Evolutionary conservation across 2,113 vertebrate genomes (phyloP).

Genomic region (Percopsis transmontana): DNA sequence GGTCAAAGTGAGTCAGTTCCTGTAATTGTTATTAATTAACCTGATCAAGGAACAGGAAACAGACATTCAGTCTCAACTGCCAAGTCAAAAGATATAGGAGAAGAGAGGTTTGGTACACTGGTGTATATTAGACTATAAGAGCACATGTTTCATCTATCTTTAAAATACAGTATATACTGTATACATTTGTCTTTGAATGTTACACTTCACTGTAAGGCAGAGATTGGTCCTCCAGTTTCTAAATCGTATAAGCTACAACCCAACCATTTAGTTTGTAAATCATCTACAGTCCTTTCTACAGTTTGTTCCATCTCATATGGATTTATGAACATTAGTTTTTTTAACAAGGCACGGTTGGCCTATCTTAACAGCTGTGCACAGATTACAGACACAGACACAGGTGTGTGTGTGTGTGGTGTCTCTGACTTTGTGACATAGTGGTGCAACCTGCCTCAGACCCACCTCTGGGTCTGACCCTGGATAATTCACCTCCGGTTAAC

Average conservation of each 20-base stretch:
- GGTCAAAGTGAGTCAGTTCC: constrained; percentile 6
- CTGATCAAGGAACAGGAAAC: constrained; percentile 46
- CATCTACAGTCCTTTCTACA: background rate
- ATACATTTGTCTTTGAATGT: background rate
- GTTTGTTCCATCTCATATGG: background rate
- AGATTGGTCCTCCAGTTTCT: too few relatives aligned
- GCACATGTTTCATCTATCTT: background rate
- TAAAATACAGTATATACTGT: background rate
- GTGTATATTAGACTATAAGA: constrained; percentile 10
- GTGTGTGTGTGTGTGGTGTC: constrained; percentile 46
- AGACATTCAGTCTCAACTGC: constrained; percentile 12
- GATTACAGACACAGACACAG: constrained; percentile 33
- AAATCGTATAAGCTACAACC: background rate
- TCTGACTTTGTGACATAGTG: constrained; percentile 44
- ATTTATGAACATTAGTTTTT: background rate
- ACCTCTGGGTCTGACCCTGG: constrained; percentile 36
- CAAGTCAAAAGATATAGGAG: too few relatives aligned
- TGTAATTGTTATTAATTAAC: constrained; percentile 39
- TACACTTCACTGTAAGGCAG: too few relatives aligned
- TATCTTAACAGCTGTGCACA: constrained; percentile 13
- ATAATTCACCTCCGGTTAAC: constrained; percentile 31
- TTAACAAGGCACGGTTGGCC: background rate
- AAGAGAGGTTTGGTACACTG: background rate
- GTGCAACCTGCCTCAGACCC: constrained; percentile 34
- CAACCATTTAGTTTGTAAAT: background rate